These are phyloP conservation scores for Orycteropus afer DNA, from an alignment of 2,113 vertebrate species.

Conservation along the genomic window DNA sequence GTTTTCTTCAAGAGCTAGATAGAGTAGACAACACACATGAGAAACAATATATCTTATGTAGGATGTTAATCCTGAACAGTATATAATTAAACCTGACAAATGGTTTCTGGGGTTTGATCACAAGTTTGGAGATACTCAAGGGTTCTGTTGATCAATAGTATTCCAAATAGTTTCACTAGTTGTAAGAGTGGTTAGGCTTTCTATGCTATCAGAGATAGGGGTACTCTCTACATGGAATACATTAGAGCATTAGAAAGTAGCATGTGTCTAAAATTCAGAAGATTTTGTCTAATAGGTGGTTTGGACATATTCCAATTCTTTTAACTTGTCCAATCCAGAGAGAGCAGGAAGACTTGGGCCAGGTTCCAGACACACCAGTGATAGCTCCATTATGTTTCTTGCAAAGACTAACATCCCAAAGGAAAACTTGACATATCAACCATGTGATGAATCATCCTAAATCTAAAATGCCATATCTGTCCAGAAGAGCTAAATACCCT, in stretches of 20 bases:
- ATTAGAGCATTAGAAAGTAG: background rate
- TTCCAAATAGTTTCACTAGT: background rate
- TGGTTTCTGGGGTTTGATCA: background rate
- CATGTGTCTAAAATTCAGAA: background rate
- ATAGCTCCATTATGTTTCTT: background rate
- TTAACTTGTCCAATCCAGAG: background rate
- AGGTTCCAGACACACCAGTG: background rate
- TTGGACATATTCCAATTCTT: background rate
- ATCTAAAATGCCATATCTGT: slow-evolving; percentile 41
- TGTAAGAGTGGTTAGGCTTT: background rate
- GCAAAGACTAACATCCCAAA: background rate
- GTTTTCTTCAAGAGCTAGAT: background rate
- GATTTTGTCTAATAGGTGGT: background rate
- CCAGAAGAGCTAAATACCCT: slow-evolving; percentile 57
- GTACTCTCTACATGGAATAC: background rate
- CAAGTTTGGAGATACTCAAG: background rate
- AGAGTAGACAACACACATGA: background rate
- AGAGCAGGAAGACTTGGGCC: background rate
- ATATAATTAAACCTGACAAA: background rate
- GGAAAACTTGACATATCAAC: slow-evolving; percentile 53
- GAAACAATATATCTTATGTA: background rate
- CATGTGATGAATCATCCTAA: slow-evolving; percentile 52
- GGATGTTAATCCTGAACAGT: background rate
- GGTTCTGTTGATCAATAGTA: background rate
- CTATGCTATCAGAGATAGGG: background rate